Conservation (phyloP, 64 coral and sea anemone genomes). For the Pocillopora verrucosa region DNA sequence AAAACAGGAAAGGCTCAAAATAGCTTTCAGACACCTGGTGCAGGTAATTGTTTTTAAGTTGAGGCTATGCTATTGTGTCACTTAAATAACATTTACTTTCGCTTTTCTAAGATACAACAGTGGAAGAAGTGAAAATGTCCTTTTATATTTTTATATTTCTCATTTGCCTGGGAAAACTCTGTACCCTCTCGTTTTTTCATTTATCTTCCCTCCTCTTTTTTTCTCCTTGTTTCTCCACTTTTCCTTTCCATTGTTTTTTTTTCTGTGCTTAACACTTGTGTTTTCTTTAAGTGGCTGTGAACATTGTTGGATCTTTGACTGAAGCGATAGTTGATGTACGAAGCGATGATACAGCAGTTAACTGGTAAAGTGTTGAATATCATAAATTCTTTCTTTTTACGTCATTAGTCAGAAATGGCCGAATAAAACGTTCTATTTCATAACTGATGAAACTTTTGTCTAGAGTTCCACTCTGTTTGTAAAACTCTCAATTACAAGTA, state of each 20-base stretch:
- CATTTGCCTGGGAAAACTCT: neutral
- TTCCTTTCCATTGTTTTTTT: neutral
- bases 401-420: too few relatives aligned
- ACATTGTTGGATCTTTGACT: constrained; percentile 48
- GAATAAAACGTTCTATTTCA: too few relatives aligned
- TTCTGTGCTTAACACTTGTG: neutral
- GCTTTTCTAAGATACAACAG: neutral
- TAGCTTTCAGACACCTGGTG: constrained; percentile 60
- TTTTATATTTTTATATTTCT: neutral
- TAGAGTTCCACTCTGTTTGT: too few relatives aligned
- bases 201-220: neutral
- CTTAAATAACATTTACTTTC: neutral
- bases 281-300: constrained; percentile 60
- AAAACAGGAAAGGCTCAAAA: constrained; percentile 69
- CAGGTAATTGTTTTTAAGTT: constrained; percentile 39
- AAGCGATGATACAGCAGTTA: constrained; percentile 54
- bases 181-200: too few relatives aligned
- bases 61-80: neutral
- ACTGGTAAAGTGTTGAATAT: constrained; percentile 57
- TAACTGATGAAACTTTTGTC: too few relatives aligned
- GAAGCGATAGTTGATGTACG: constrained; percentile 82
- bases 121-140: too few relatives aligned
- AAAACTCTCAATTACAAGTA: too few relatives aligned
- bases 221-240: neutral
- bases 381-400: too few relatives aligned